phyloP scores from a whole-genome alignment of 2,888 invertebrate genomes.

The Branchellion lobata region DNA sequence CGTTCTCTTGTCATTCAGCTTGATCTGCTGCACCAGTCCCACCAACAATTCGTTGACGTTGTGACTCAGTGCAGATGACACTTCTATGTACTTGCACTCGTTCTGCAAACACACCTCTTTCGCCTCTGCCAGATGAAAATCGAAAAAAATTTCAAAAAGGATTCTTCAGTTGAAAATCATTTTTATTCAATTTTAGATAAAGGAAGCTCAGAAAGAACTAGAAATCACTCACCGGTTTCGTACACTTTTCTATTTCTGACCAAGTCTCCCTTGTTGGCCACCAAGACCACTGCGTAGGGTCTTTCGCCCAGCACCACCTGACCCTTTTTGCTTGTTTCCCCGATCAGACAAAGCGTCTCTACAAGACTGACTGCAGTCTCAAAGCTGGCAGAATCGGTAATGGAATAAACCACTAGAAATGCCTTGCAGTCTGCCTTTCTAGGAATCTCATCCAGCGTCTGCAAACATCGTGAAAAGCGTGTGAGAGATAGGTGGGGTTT shows the following conservation, averaged over 20 bases:
- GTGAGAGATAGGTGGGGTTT: too few relatives aligned
- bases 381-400: slow-evolving; percentile 40
- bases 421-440: slow-evolving; percentile 6
- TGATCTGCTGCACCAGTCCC: slow-evolving; percentile 84
- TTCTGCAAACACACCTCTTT: slow-evolving; percentile 22
- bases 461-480: not conserved
- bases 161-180: too few relatives aligned
- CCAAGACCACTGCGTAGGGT: slow-evolving; percentile 39
- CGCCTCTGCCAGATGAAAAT: slow-evolving; percentile 42
- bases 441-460: slow-evolving; percentile 7
- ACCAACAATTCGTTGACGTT: slow-evolving; percentile 91
- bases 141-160: too few relatives aligned
- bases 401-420: slow-evolving; percentile 45
- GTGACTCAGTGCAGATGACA: slow-evolving; percentile 92
- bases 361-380: slow-evolving; percentile 27
- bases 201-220: too few relatives aligned
- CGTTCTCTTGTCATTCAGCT: slow-evolving; percentile 68
- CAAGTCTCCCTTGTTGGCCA: slow-evolving; percentile 46
- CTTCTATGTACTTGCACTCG: slow-evolving; percentile 76
- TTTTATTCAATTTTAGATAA: too few relatives aligned
- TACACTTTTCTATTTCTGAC: slow-evolving; percentile 69
- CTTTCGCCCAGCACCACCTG: not conserved
- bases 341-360: slow-evolving; percentile 28
- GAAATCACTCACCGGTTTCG: slow-evolving; percentile 34
- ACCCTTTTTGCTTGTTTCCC: not conserved